Evolutionary conservation across 2,797 vertebrate species (phyloP).

Genomic region (Etheostoma nigrum): DNA sequence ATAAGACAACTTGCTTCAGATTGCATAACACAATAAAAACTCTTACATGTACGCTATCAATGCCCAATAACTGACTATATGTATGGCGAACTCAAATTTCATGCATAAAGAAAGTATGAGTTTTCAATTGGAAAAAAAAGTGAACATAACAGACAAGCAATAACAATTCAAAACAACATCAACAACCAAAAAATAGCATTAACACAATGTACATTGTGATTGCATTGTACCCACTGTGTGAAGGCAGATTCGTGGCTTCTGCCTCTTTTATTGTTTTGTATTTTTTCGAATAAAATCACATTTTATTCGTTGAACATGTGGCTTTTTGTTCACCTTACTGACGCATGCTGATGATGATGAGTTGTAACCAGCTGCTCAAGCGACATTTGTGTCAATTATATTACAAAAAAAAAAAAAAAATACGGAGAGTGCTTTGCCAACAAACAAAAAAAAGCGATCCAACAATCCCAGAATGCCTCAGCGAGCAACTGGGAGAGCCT

Average conservation of each 20-base stretch:
- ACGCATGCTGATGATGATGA: not conserved
- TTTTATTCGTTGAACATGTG: slow-evolving; percentile 17
- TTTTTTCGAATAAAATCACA: slow-evolving; percentile 20
- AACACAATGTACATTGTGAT: slow-evolving; percentile 90
- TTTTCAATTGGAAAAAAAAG: slow-evolving; percentile 80
- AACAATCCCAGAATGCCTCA: slow-evolving; percentile 54
- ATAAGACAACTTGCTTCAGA: slow-evolving; percentile 87
- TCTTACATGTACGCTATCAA: slow-evolving; percentile 91
- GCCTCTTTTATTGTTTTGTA: not conserved
- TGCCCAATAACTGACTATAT: slow-evolving; percentile 93
- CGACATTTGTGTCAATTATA: slow-evolving; percentile 29
- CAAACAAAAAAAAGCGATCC: slow-evolving; percentile 17
- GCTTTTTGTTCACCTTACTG: slow-evolving; percentile 29
- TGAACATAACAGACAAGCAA: slow-evolving; percentile 86
- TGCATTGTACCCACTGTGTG: slow-evolving; percentile 88
- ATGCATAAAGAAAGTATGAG: slow-evolving; percentile 92
- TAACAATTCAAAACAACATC: slow-evolving; percentile 82
- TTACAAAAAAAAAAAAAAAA: slow-evolving; percentile 35
- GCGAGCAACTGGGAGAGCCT: slow-evolving; percentile 74
- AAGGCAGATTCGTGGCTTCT: slow-evolving; percentile 28
- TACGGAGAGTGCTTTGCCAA: slow-evolving; percentile 30
- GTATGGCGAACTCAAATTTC: slow-evolving; percentile 90
- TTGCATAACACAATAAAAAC: slow-evolving; percentile 88
- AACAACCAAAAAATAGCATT: slow-evolving; percentile 83
- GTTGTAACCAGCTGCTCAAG: slow-evolving; percentile 59